Evolutionary conservation across 2,113 vertebrate genomes (phyloP).

Genomic region (Dasyornis broadbenti): DNA sequence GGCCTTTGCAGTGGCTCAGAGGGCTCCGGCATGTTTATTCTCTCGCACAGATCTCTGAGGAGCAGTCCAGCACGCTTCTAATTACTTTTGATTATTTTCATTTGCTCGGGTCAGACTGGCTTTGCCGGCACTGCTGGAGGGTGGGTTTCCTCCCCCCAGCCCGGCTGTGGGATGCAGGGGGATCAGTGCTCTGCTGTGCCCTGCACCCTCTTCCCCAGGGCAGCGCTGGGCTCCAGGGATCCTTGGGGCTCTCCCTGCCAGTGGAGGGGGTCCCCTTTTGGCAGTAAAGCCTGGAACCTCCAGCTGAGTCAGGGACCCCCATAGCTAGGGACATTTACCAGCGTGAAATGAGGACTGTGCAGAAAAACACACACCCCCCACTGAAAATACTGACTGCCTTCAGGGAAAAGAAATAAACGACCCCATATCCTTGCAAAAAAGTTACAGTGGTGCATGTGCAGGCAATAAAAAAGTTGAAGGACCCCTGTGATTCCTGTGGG

Average conservation of each 20-base stretch:
- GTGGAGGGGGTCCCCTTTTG: not conserved
- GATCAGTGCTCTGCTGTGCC: not conserved
- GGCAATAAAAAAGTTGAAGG: not conserved
- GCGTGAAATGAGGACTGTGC: not conserved
- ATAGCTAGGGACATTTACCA: not conserved
- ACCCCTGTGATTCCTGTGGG: not conserved
- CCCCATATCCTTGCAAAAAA: not conserved
- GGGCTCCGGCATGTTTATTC: constrained; percentile 93
- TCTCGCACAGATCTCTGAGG: constrained; percentile 89
- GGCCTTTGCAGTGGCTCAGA: constrained; percentile 84
- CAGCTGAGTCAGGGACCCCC: not conserved
- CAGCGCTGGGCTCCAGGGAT: not conserved
- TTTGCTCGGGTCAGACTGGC: constrained; percentile 93
- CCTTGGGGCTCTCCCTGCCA: rapidly evolving
- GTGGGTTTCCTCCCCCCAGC: constrained; percentile 81
- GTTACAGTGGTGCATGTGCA: not conserved
- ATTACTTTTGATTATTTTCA: constrained; percentile 99
- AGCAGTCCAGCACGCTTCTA: constrained; percentile 96
- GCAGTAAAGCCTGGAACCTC: not conserved
- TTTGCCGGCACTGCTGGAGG: constrained; percentile 81
- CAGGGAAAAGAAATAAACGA: not conserved
- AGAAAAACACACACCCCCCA: not conserved
- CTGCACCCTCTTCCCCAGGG: not conserved
- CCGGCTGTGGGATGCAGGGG: constrained; percentile 50
- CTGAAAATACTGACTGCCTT: not conserved